Percentiles rank a stretch among this genome's conserved stretches.
Conservation (phyloP, 2,888 invertebrate species). For the Ecliptopera silaceata region DNA sequence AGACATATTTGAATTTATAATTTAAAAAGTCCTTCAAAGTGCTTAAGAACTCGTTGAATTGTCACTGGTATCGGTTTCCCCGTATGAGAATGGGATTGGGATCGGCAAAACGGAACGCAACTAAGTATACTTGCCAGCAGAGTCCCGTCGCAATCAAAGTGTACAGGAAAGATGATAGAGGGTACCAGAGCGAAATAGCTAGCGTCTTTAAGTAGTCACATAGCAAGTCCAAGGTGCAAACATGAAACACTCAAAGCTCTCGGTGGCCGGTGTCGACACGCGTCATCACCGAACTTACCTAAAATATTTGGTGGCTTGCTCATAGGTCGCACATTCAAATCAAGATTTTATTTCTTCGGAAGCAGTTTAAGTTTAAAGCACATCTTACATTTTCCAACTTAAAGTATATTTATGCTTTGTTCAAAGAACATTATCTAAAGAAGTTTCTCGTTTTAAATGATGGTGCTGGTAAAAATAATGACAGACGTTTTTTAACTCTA, state of each 20-base stretch:
- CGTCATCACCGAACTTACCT: slow-evolving; percentile 75
- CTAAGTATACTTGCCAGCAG: slow-evolving; percentile 44
- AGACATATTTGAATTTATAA: no score
- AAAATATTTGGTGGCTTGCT: slow-evolving; percentile 51
- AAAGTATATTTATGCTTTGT: background rate
- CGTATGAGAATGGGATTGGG: slow-evolving; percentile 30
- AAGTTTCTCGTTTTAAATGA: background rate
- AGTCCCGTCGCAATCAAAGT: slow-evolving; percentile 81
- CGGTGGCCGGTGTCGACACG: slow-evolving; percentile 71
- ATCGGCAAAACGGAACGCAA: slow-evolving; percentile 54
- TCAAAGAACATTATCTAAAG: background rate
- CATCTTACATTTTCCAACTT: no score
- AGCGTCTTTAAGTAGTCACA: slow-evolving; percentile 81
- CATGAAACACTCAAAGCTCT: slow-evolving; percentile 84
- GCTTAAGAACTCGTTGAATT: no score
- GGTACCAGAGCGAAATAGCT: slow-evolving; percentile 81
- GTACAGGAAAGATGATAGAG: slow-evolving; percentile 82
- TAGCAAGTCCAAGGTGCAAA: slow-evolving; percentile 85
- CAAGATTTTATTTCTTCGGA: background rate
- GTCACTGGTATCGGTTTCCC: slow-evolving; percentile 8
- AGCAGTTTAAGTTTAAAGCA: no score
- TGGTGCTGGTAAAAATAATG: background rate
- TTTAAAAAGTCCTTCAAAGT: no score
- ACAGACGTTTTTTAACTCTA: background rate
- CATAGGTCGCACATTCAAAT: slow-evolving; percentile 16